Evolutionary conservation across 2,888 invertebrate genomes (phyloP).

Genomic region (Apodemia duryi): DNA sequence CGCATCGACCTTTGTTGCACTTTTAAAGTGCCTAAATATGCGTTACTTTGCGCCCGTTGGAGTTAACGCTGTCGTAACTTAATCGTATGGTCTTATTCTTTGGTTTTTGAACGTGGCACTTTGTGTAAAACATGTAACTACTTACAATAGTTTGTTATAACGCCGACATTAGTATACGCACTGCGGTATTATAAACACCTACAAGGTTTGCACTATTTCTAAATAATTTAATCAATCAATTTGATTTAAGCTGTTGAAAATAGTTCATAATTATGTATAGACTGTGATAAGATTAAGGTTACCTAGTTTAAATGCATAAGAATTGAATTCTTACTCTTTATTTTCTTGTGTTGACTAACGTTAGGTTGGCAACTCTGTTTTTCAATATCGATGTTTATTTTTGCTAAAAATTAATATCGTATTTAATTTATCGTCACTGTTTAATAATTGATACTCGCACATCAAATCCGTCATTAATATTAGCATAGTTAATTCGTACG

Average conservation of each 20-base stretch:
- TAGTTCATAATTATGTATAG: slow-evolving; percentile 24
- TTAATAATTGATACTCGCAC: slow-evolving; percentile 39
- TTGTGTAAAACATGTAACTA: not conserved
- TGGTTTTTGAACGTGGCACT: too few relatives aligned
- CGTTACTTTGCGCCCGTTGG: too few relatives aligned
- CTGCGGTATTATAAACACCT: not conserved
- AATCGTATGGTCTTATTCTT: too few relatives aligned
- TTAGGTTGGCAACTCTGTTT: slow-evolving; percentile 7
- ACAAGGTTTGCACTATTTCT: slow-evolving; percentile 6
- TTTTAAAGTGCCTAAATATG: too few relatives aligned
- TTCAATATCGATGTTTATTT: not conserved
- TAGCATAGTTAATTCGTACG: slow-evolving; percentile 42
- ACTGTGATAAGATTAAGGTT: slow-evolving; percentile 56
- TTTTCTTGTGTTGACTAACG: not conserved
- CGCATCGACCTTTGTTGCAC: too few relatives aligned
- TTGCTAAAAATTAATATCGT: not conserved
- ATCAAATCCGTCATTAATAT: slow-evolving; percentile 37
- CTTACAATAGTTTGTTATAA: not conserved
- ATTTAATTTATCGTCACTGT: not conserved
- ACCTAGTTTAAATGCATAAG: slow-evolving; percentile 46
- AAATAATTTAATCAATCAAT: not conserved
- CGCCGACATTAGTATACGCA: not conserved
- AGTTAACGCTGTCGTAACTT: too few relatives aligned
- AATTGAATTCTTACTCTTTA: slow-evolving; percentile 40
- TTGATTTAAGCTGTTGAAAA: not conserved